phyloP scores from a whole-genome alignment of 2,113 vertebrate species.

The Mobula hypostoma region DNA sequence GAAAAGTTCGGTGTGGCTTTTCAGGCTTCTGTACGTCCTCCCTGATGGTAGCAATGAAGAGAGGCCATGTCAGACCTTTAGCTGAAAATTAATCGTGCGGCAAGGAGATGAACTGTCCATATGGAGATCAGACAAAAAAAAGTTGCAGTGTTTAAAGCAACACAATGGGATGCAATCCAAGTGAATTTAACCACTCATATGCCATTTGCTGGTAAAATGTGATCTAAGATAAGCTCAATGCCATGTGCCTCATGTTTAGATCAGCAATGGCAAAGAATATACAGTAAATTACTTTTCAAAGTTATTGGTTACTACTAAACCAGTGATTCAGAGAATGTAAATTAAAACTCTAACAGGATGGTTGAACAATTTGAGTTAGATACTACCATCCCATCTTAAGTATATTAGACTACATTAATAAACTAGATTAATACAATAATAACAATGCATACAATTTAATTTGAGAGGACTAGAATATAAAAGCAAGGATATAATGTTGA shows the following conservation, averaged over 20 bases:
- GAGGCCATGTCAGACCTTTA: too few species aligned
- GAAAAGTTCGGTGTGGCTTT: too few species aligned
- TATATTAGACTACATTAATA: not conserved
- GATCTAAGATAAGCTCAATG: not conserved
- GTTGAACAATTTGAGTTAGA: too few species aligned
- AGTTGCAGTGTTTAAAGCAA: not conserved
- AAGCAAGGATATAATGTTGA: too few species aligned
- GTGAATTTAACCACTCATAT: not conserved
- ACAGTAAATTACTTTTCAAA: not conserved
- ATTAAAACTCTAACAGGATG: not conserved
- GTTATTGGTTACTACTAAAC: not conserved
- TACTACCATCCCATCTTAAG: not conserved
- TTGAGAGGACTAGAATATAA: too few species aligned
- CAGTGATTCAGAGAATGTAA: not conserved
- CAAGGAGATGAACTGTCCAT: not conserved
- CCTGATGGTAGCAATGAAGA: too few species aligned
- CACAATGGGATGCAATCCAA: not conserved
- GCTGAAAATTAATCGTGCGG: not conserved
- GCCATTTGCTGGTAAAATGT: not conserved
- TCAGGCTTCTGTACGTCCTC: too few species aligned
- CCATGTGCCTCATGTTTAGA: not conserved
- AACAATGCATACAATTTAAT: not conserved
- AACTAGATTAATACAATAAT: not conserved
- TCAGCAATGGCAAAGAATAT: not conserved
- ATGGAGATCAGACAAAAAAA: not conserved